A percentile compares a stretch with the other conserved stretches of the same genome.
phyloP scores from a whole-genome alignment of 2,113 vertebrate genomes.

The Scomber japonicus region DNA sequence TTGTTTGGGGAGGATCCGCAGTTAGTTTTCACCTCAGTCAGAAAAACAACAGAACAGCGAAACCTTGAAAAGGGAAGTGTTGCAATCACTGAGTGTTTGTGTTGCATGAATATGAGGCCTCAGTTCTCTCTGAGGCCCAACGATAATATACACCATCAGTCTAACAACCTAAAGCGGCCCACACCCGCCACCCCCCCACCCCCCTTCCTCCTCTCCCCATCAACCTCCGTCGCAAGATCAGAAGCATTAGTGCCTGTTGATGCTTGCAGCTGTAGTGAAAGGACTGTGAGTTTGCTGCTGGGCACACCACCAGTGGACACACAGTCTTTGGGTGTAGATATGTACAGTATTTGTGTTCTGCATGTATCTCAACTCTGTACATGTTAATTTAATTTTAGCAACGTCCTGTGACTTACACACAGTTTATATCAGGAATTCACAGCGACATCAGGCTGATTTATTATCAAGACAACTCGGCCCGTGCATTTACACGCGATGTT shows the following conservation, averaged over 20 bases:
- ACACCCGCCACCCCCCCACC: no score
- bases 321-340: conserved; percentile 20
- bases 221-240: conserved; percentile 27
- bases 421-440: conserved; percentile 19
- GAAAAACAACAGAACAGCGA: conserved; percentile 55
- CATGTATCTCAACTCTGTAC: background rate
- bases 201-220: background rate
- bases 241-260: conserved; percentile 38
- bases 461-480: background rate
- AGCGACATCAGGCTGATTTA: background rate
- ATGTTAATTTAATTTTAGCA: conserved; percentile 40
- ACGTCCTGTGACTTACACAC: conserved; percentile 1
- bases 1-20: conserved; percentile 30
- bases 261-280: conserved; percentile 50
- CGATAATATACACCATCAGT: conserved; percentile 11
- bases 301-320: conserved; percentile 8
- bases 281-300: conserved; percentile 14
- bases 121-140: conserved; percentile 39
- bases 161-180: conserved; percentile 11
- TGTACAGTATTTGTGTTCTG: conserved; percentile 22
- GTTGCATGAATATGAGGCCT: conserved; percentile 61
- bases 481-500: background rate
- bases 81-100: conserved; percentile 63
- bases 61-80: conserved; percentile 80
- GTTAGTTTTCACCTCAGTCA: conserved; percentile 8